Base-by-base conservation (phyloP, 2,797 vertebrate genomes). In the Acropternis orthonyx region DNA sequence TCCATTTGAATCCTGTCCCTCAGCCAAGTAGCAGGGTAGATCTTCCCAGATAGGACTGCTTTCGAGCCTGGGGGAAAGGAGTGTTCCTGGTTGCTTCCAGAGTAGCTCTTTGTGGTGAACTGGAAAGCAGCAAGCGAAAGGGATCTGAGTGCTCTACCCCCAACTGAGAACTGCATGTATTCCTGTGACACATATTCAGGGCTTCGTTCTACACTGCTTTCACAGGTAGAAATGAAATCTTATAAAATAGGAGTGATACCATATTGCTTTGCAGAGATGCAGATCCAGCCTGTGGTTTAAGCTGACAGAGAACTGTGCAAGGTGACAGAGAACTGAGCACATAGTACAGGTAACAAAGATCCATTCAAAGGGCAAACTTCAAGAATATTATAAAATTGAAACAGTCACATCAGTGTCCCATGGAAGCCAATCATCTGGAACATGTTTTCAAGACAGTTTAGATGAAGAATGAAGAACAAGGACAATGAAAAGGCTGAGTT, bases 11-110 rank as follows among this genome's bases (percentile, higher is more conserved):
- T 96, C 80, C 67, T 92, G 92, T 94, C 71, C 92, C 85, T 91
- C 85, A 88, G 91, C 95, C 94, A 95, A 94, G 79, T 78, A 93
- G 91, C 76, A 94, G 52, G 83, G 72, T 49, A 96, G 93, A 96
- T 96, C 94, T 93, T 97, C 87, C 73, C 96, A 92, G 93, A 96
- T 94, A 96, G 85, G 89, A 96, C 2, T 95, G 91, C 95, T 95
- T 88, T 96, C 83, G 41, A 93, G 89, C 96, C 95, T 88, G 59
- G 26, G 94, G 95, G 76, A 91, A 95, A 91, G 95, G 95, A 95
- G 92, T 94, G 88, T 90, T 95, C 81, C 76, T 71, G 77, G 88
- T 88, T 93, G 83, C 80, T 95, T 72, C 79, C 79, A 89, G 67
- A 95, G 82, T 18, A 93, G 91, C 55, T 92, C 91, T 89, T 88